Conservation (phyloP, 2,113 vertebrate genomes). For the Cebidichthys violaceus region DNA sequence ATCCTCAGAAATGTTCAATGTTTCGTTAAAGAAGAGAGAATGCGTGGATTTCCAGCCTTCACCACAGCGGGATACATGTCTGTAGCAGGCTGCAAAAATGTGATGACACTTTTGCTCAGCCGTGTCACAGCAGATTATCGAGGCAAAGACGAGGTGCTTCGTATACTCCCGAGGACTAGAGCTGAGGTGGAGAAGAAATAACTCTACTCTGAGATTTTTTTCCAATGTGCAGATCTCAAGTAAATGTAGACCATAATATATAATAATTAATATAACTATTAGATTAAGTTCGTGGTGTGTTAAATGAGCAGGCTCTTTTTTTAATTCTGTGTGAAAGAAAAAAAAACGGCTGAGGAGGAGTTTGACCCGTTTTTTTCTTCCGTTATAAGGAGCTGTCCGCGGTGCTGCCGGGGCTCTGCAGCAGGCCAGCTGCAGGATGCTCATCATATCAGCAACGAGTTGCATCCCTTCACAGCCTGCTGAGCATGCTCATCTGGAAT, state of each 20-base stretch:
- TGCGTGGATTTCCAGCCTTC: neutral
- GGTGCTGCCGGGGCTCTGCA: conserved; percentile 44
- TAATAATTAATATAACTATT: neutral
- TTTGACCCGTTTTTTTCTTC: too few species aligned
- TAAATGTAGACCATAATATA: neutral
- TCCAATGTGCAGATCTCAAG: neutral
- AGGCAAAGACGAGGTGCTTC: conserved; percentile 46
- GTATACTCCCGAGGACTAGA: conserved; percentile 56
- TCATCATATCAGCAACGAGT: conserved; percentile 70
- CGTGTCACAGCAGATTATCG: conserved; percentile 70
- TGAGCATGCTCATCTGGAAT: conserved; percentile 49
- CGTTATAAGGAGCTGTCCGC: conserved; percentile 49
- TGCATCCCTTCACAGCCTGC: conserved; percentile 54
- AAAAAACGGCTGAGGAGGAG: neutral
- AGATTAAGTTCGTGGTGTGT: neutral
- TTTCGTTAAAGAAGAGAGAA: neutral
- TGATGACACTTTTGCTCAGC: conserved; percentile 59
- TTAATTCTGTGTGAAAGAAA: neutral
- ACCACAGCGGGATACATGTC: conserved; percentile 29
- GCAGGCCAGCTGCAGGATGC: conserved; percentile 35
- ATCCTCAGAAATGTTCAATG: neutral
- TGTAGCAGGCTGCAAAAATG: conserved; percentile 37
- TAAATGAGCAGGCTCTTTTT: neutral
- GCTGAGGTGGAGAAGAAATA: conserved; percentile 38
- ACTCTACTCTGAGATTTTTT: neutral